Base-by-base conservation (phyloP, 37 sponge, comb jelly and placozoan species). In the Cladorhizidae sp. region DNA sequence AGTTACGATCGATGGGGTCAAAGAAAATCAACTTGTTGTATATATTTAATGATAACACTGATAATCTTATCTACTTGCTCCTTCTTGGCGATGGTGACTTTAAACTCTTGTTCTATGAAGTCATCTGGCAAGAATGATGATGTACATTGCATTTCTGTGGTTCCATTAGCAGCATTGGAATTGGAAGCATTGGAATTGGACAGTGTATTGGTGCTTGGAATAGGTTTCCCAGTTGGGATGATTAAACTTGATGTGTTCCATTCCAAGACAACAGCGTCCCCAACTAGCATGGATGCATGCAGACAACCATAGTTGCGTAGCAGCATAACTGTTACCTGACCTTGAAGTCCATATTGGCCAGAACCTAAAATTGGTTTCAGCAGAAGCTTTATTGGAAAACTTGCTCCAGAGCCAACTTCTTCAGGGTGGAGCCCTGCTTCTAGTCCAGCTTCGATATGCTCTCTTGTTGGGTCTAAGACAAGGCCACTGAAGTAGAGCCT, bases 1-100 rank as follows among this genome's bases (percentile, higher is more conserved):
- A 74, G 42, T 76, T 76, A 12, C 77, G 62, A 38, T 25, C 3
- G 77, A 76, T 58, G 2, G 54, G 35, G 25, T 76, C 38, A 41
- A 56, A 76, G 62, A 29, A 21, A 38, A 40, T 40, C 6, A 11
- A 23, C 43, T 39, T 37, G 43, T 76, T 76, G 77, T 76, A 76
- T n/a, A n/a, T n/a, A n/a, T 1, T 36, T 1, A 33, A 61, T 23
- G 35, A 76, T 59, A 36, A 76, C 63, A 2, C 57, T 42, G 62
- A 61, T 29, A 28, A 76, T 37, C 6, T 61, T 76, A 23, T 76
- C 62, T 1, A 76, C 22, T 1, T 51, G 62, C 7, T 41, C 35
- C 32, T 39, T 29, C 37, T 59, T 76, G 8, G 26, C 62, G 14
- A 39, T 39, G 22, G 77, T 61, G 23, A 28, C 62, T 23, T 76